A percentile compares a stretch with the other conserved stretches of the same genome.
These are phyloP conservation scores for Scaptomyza polygonia DNA, from an alignment of 2,888 invertebrate genomes.

Conservation along the genomic window DNA sequence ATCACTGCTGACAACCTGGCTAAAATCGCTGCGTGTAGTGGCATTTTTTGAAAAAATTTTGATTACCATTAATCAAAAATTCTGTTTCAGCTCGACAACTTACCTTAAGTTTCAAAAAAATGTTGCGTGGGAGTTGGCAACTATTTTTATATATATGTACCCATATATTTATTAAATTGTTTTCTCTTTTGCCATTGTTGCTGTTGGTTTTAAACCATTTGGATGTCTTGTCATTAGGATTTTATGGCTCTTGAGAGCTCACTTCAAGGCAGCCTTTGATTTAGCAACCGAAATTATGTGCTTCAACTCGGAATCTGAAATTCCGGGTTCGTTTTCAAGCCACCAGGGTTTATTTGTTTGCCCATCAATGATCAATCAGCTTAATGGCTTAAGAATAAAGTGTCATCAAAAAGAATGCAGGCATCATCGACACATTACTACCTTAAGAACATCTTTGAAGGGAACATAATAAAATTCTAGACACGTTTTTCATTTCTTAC, in stretches of 20 bases:
- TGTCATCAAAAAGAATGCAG: constrained; percentile 11
- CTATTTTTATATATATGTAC: constrained; percentile 50
- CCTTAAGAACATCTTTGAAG: neutral
- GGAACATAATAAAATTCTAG: neutral
- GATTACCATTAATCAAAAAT: constrained; percentile 64
- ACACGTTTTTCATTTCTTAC: constrained; percentile 6
- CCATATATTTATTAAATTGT: constrained; percentile 61
- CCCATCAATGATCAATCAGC: constrained; percentile 47
- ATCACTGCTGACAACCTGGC: constrained; percentile 14
- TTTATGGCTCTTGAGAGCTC: constrained; percentile 63
- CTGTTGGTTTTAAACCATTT: constrained; percentile 10
- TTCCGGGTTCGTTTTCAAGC: constrained; percentile 64
- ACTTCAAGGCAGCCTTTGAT: constrained; percentile 47
- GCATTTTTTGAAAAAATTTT: constrained; percentile 34
- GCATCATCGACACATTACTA: neutral
- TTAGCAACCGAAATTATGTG: constrained; percentile 47
- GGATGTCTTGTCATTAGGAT: constrained; percentile 56
- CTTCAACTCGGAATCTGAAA: constrained; percentile 57
- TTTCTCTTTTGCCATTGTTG: constrained; percentile 29
- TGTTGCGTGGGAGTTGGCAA: constrained; percentile 61
- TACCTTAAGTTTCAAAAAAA: constrained; percentile 25
- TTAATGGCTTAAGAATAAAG: constrained; percentile 35
- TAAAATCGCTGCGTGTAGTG: constrained; percentile 47
- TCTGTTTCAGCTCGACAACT: constrained; percentile 18
- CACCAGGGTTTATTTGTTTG: constrained; percentile 37